Evolutionary conservation across 2,888 invertebrate species (phyloP).

Genomic region (Polia nebulosa): DNA sequence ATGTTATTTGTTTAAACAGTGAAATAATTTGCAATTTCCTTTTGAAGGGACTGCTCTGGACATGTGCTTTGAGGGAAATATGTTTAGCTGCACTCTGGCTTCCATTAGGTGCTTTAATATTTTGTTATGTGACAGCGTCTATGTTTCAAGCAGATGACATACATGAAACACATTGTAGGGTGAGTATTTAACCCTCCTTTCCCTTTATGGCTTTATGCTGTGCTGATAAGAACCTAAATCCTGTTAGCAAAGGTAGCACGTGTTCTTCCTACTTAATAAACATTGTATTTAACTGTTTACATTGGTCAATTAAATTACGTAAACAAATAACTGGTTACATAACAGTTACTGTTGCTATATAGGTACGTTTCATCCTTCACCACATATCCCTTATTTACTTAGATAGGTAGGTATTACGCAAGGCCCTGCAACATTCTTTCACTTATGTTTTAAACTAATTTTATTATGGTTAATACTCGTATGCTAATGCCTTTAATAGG

Average conservation of each 20-base stretch:
- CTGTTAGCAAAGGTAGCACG: neutral
- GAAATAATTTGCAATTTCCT: conserved; percentile 45
- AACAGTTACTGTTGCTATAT: conserved; percentile 12
- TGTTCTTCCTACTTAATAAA: conserved; percentile 5
- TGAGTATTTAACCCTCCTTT: conserved; percentile 88
- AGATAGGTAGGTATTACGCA: conserved; percentile 43
- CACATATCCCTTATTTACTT: neutral
- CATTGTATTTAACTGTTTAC: conserved; percentile 36
- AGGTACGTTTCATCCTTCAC: neutral
- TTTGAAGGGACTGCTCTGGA: conserved; percentile 92
- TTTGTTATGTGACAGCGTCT: conserved; percentile 97
- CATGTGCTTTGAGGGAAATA: conserved; percentile 94
- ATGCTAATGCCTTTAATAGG: neutral
- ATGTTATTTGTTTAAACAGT: conserved; percentile 31
- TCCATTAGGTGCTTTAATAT: conserved; percentile 95
- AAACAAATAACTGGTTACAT: conserved; percentile 39
- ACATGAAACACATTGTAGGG: conserved; percentile 98
- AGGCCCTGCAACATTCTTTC: conserved; percentile 16
- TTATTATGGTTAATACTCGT: neutral
- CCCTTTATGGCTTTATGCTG: neutral
- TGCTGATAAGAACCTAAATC: neutral
- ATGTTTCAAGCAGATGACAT: conserved; percentile 98
- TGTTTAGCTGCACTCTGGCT: conserved; percentile 96
- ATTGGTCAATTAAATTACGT: conserved; percentile 44
- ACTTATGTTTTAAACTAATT: conserved; percentile 3